Base-by-base conservation (phyloP, 2,888 invertebrate species). In the Zygaena filipendulae region DNA sequence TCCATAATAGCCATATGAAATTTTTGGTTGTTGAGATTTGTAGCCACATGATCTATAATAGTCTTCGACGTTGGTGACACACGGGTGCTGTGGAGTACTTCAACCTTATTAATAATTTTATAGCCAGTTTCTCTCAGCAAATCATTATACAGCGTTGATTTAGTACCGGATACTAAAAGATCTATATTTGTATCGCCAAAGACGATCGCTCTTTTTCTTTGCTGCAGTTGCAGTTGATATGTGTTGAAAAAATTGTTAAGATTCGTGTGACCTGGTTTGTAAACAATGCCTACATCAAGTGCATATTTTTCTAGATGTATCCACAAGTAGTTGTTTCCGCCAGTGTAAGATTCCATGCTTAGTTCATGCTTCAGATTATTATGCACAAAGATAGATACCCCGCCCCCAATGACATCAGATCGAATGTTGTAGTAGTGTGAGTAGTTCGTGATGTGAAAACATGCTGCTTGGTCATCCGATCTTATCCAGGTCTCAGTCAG, bases 181-280 rank as follows among this genome's bases (percentile, higher is more conserved):
- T 40, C 26, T 2, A 29, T 20, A 13, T 40, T 40, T n/a, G 35
- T 36, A 22, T n/a, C n/a, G n/a, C n/a, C n/a, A 20, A 40, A 40
- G 6, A 36, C 23, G 3, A 40, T 25, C 12, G 38, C 23, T 27
- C 36, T 26, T n/a, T 30, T 33, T 25, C 27, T n/a, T 10, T 23
- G 16, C 8, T 29, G 23, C 4, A 37, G 13, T 22, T 38, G 32
- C 12, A 20, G 21, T 7, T 36, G 35, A 24, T 32, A 26, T n/a
- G 10, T 14, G n/a, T 32, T 4, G 2, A 25, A 18, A 21, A 38
- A 36, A 11, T 35, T 12, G 3, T 33, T 11, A 11, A 30, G 28
- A n/a, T 35, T 22, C 3, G 35, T 30, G 11, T 32, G 20, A 4
- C 38, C 38, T 11, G 36, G 35, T 8, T 20, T 24, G 8, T 24